These are phyloP conservation scores for Lasiurus borealis DNA, from an alignment of 2,113 vertebrate species.

Conservation along the genomic window DNA sequence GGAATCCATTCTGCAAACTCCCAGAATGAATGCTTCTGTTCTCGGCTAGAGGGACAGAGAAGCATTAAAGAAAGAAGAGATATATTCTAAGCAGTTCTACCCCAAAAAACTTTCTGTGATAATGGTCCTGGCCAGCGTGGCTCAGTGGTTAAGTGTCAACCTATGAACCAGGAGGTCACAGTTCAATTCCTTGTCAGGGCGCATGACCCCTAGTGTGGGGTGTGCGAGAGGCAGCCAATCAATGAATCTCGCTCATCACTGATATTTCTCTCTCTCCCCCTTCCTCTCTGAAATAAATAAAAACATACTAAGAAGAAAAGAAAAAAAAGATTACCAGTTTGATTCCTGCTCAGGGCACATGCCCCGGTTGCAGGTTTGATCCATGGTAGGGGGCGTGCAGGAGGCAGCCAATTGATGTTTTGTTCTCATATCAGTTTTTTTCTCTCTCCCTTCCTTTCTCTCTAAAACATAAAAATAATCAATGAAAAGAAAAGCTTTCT, in stretches of 20 bases:
- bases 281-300: background rate
- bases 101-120: background rate
- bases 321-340: too few relatives aligned
- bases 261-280: background rate
- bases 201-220: too few relatives aligned
- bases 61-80: background rate
- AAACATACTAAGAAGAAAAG: too few relatives aligned
- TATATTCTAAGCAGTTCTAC: background rate
- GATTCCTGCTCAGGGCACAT: too few relatives aligned
- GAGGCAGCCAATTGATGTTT: background rate
- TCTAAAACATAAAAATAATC: background rate
- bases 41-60: slow-evolving; percentile 86
- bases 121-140: background rate
- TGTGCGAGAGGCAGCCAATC: background rate
- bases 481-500: background rate
- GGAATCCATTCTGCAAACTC: slow-evolving; percentile 95
- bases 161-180: background rate
- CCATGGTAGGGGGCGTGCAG: background rate
- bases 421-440: background rate
- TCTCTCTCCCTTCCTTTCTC: background rate
- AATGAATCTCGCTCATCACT: background rate
- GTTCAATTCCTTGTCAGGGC: background rate
- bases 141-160: background rate
- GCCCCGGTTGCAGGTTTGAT: too few relatives aligned
- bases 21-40: slow-evolving; percentile 90